phyloP scores from a whole-genome alignment of 2,888 invertebrate genomes.

The Nesidiocoris tenuis region DNA sequence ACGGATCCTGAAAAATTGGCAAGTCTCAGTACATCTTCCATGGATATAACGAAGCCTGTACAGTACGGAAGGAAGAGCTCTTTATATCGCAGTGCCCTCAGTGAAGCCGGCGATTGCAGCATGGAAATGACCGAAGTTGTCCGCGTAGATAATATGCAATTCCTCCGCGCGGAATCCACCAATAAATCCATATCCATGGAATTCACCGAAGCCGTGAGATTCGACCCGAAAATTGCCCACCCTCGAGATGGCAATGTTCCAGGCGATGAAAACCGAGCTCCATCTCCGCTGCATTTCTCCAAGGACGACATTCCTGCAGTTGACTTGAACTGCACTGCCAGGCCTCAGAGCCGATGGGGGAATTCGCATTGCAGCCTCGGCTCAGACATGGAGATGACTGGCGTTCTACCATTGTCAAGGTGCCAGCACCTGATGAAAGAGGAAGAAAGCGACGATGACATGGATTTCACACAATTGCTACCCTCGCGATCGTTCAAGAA shows the following conservation, averaged over 20 bases:
- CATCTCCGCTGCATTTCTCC: background rate
- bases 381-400: slow-evolving; percentile 34
- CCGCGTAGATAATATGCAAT: background rate
- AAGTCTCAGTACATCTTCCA: background rate
- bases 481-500: background rate
- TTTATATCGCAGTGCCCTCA: background rate
- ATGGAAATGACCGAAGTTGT: slow-evolving; percentile 30
- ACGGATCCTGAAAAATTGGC: too few species aligned
- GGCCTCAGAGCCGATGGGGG: background rate
- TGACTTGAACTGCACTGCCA: background rate
- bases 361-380: background rate
- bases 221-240: background rate
- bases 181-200: slow-evolving; percentile 18
- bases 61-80: background rate
- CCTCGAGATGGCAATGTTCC: too few species aligned
- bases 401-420: slow-evolving; percentile 17
- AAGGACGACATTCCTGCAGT: background rate
- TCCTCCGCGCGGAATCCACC: background rate
- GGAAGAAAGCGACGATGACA: slow-evolving; percentile 9
- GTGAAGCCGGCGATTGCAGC: slow-evolving; percentile 4
- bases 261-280: background rate
- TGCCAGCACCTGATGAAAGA: background rate
- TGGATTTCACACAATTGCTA: slow-evolving; percentile 21
- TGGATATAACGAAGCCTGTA: background rate
- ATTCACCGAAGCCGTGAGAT: slow-evolving; percentile 9